Evolutionary conservation across 2,888 invertebrate species (phyloP).

Genomic region (Caenorhabditis sinica): DNA sequence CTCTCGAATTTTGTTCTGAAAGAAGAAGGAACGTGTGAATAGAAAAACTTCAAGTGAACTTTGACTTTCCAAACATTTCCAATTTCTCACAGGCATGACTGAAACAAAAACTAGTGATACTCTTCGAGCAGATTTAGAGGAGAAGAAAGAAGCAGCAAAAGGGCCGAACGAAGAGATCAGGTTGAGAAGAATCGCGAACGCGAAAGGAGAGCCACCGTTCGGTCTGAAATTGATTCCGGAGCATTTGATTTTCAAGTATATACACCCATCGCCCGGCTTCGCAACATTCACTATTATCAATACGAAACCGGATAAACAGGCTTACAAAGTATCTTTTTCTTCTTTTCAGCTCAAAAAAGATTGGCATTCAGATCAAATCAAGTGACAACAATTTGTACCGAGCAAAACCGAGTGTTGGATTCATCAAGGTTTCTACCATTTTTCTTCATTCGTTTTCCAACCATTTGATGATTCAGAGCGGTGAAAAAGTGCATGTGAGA

Average conservation of each 20-base stretch:
- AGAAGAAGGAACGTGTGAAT: neutral
- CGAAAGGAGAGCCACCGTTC: conserved; percentile 12
- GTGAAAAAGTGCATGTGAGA: conserved; percentile 24
- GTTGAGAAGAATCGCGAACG: conserved; percentile 9
- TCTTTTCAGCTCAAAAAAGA: neutral
- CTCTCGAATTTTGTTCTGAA: no score
- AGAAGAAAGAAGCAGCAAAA: conserved; percentile 8
- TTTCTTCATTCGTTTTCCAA: neutral
- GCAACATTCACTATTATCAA: conserved; percentile 9
- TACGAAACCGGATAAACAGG: conserved; percentile 10
- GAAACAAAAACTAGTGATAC: conserved; percentile 1
- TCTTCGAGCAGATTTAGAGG: conserved; percentile 10
- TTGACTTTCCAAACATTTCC: neutral
- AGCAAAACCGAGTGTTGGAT: conserved; percentile 30
- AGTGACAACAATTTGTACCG: conserved; percentile 12
- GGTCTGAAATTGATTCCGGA: conserved; percentile 29
- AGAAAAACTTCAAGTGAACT: no score
- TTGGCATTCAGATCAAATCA: conserved; percentile 11
- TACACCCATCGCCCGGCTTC: neutral
- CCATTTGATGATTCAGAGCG: neutral
- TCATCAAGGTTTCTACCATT: neutral
- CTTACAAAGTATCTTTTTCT: conserved; percentile 16
- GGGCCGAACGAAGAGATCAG: neutral
- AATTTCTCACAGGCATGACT: neutral
- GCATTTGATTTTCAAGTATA: conserved; percentile 16